Evolutionary conservation across 2,113 vertebrate genomes (phyloP), one percentile per base, ranked within the genome.

Genomic region (Xenus cinereus): DNA sequence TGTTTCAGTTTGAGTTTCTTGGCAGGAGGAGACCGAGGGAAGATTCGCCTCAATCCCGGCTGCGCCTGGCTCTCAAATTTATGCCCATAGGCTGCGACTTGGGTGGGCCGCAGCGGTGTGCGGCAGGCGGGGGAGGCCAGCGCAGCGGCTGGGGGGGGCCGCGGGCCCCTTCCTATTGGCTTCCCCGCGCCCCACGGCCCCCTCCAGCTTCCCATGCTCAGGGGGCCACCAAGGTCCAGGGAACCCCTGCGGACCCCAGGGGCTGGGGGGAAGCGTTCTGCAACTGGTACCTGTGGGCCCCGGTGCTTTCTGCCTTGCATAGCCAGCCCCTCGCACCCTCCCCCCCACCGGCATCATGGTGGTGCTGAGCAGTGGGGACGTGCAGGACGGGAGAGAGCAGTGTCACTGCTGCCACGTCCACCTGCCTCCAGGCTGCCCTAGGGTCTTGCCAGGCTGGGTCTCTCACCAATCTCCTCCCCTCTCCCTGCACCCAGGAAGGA

Each of bases 1-100:
- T 86, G 97, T 95, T 97, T 97, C 97, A 68, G 97, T 97, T 97
- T 96, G 97, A 97, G 97, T 97, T 97, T 97, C 94, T 97, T 97
- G 97, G 97, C 97, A 97, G 95, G 95, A 72, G 92, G 54, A 93
- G 93, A 66, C 62, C 39, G 76, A 94, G 87, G 94, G 94, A 96
- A 96, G 91, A 93, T 92, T 97, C 94, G 92, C 96, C 93, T 91
- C 95, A 53, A 87, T 95, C 97, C 95, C 77, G 95, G 59, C 96
- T 97, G 95, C 86, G 85, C 96, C 93, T 87, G 79, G 95, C 94
- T 95, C 96, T 95, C 96, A 93, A 93, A 97, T 97, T 95, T 97
- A 97, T 97, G 96, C 96, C 97, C 97, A 96, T 96, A 81, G 97
- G 97, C 97, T 94, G 95, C 97, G 72, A 97, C 97, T 97, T 97